Conservation (phyloP, 1,140 invertebrate genomes). For the Ceratina japonica region DNA sequence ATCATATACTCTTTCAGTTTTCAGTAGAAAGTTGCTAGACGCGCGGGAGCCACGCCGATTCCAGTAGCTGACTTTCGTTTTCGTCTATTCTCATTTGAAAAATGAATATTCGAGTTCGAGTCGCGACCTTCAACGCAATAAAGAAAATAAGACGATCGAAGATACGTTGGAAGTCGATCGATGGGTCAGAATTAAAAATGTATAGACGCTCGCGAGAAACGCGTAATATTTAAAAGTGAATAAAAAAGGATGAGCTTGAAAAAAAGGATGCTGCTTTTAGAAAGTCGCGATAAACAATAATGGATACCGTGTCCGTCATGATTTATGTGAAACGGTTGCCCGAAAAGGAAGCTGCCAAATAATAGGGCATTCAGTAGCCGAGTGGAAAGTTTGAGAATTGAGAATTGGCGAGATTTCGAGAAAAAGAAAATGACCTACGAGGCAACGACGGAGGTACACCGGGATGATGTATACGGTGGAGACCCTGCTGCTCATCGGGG, state of each 20-base stretch:
- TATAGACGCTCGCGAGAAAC: background rate
- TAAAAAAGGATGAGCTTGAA: too few species aligned
- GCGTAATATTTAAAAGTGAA: too few species aligned
- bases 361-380: conserved; percentile 19
- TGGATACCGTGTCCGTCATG: background rate
- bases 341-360: background rate
- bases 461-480: background rate
- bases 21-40: conserved; percentile 23
- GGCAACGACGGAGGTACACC: background rate
- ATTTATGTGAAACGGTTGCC: conserved; percentile 10
- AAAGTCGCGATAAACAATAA: conserved; percentile 4
- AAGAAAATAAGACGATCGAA: too few species aligned
- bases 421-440: background rate
- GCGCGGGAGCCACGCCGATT: background rate
- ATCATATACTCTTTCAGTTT: conserved; percentile 31
- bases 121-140: too few species aligned
- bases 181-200: background rate
- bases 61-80: too few species aligned
- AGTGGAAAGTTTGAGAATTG: conserved; percentile 27
- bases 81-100: too few species aligned
- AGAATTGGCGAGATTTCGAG: too few species aligned
- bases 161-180: too few species aligned
- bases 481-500: background rate
- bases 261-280: background rate
- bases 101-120: too few species aligned